Evolutionary conservation across 2,888 invertebrate species (phyloP), one percentile per base, ranked within the genome.

Genomic region (Macaria liturata): DNA sequence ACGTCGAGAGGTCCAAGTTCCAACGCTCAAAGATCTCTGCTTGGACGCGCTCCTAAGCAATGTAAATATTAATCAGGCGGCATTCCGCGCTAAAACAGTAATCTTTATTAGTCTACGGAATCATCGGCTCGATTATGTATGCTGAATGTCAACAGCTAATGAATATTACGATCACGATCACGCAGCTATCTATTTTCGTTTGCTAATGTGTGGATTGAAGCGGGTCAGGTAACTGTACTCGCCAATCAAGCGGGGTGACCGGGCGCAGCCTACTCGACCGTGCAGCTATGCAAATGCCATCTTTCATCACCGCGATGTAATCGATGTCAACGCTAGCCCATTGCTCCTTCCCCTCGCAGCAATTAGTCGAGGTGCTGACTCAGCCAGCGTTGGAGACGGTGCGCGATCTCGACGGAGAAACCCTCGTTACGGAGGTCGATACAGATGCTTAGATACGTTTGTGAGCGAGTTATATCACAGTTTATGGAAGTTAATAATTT

Each of bases 11-110:
- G 72, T 79, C 59, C 71, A 81, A 34, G 86, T 93, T 45, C 83
- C 86, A 45, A 79, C 81, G 4, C 77, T 94, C 34, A 93, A 93
- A 64, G 88, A 89, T 47, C 70, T 94, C 40, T 94, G 94, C 74
- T 81, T 94, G 75, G 90, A 93, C 72, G 81, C 93, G 55, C 86
- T 94, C 47, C 87, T 93, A 44, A 76, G 86, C 69, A 92, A 94
- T 88, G 94, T 93, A 67, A 60, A 56, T 56, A 50, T 50, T 56
- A 5, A 48, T 54, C 3, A 30, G 30, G 40, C 39, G n/a, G n/a
- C 20, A 45, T 49, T 43, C 31, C 45, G 43, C 40, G 46, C 43
- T 44, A 49, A 48, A 55, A 44, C 42, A 45, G 34, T 49, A 54
- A 46, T 45, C 42, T 47, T 55, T 42, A 42, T 49, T 39, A 7